Conservation (phyloP, 2,113 vertebrate genomes). For the Paracanthobrama guichenoti region DNA sequence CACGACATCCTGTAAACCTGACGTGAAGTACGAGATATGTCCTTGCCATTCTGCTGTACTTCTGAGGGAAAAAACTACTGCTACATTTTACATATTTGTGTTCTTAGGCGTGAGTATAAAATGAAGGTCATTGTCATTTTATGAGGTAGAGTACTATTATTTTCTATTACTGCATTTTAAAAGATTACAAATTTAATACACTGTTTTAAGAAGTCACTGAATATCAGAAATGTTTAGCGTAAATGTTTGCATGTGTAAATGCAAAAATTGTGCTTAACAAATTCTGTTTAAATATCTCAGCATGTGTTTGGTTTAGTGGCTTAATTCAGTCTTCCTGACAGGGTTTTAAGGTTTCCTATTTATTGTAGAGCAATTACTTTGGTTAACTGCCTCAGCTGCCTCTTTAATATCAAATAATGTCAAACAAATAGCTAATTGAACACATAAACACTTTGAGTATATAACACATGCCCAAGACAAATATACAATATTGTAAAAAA, state of each 20-base stretch:
- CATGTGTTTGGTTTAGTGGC: not conserved
- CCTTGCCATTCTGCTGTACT: not conserved
- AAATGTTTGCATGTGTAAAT: too few relatives aligned
- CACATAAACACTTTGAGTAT: not conserved
- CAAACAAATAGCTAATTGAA: slow-evolving; percentile 12
- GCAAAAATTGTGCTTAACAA: too few relatives aligned
- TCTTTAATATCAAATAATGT: not conserved
- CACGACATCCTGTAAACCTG: not conserved
- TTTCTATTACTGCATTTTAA: not conserved
- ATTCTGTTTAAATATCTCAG: not conserved
- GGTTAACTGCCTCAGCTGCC: slow-evolving; percentile 62
- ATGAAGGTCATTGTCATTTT: not conserved
- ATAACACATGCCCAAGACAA: slow-evolving; percentile 16
- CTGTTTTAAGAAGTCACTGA: not conserved
- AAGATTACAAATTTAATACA: not conserved
- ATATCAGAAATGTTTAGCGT: not conserved
- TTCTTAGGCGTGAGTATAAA: not conserved
- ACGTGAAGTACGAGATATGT: not conserved
- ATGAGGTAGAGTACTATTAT: slow-evolving; percentile 12
- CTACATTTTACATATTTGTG: not conserved
- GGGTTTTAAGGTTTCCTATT: not conserved
- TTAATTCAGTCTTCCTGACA: slow-evolving; percentile 9
- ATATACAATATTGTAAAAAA: slow-evolving; percentile 29
- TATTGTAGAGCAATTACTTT: slow-evolving; percentile 54
- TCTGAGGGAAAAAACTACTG: not conserved